phyloP scores from a whole-genome alignment of 1,140 invertebrate species.

The Rhizoglyphus robini region DNA sequence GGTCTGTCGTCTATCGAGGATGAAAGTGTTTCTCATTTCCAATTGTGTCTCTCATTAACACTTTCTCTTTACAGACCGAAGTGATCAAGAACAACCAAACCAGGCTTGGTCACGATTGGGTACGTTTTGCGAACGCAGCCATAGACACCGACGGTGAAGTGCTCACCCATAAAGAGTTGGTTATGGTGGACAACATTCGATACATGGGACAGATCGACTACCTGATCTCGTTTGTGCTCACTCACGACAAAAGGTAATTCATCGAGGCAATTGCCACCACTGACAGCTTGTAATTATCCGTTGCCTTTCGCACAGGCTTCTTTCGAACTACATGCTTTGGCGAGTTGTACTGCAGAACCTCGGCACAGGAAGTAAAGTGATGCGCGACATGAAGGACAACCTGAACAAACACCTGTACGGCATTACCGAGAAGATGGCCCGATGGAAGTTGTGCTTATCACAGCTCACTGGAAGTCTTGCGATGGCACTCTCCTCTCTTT shows the following conservation, averaged over 20 bases:
- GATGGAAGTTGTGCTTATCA: constrained; percentile 30
- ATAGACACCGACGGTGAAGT: not conserved
- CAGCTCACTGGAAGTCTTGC: constrained; percentile 34
- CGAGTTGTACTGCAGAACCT: constrained; percentile 53
- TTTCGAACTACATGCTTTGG: constrained; percentile 49
- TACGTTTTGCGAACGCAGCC: constrained; percentile 9
- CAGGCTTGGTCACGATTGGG: constrained; percentile 12
- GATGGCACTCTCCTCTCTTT: constrained; percentile 37
- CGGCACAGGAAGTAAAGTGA: constrained; percentile 32
- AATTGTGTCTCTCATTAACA: not conserved
- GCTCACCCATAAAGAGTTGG: not conserved
- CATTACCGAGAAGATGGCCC: constrained; percentile 31
- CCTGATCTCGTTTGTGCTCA: constrained; percentile 11
- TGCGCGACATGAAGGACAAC: constrained; percentile 19
- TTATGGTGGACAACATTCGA: constrained; percentile 15
- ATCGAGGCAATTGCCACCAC: not conserved
- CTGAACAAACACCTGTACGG: constrained; percentile 16
- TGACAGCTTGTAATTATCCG: not conserved
- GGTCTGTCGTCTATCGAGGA: not conserved
- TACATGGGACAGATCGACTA: constrained; percentile 19
- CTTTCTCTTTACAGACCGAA: constrained; percentile 5
- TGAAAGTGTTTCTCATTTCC: not conserved
- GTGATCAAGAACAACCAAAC: constrained; percentile 7
- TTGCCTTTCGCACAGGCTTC: constrained; percentile 19
- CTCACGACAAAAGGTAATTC: constrained; percentile 17